A percentile compares a stretch with the other conserved stretches of the same genome.
Evolutionary conservation across 2,888 invertebrate species (phyloP).

Genomic region (Himalopsyche anomala): DNA sequence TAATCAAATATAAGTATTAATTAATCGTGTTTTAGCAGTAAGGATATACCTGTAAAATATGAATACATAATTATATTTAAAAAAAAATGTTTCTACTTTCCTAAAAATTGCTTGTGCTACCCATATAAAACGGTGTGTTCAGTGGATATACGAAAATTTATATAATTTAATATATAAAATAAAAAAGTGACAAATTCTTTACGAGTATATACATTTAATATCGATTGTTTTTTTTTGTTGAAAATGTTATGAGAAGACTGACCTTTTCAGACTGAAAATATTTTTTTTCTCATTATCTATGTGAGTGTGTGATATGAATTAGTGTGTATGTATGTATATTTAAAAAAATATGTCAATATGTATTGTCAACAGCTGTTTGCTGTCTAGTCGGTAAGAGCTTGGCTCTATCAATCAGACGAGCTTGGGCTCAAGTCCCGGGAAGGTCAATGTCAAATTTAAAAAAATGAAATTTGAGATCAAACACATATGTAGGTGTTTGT

Average conservation of each 20-base stretch:
- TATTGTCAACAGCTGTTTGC: too few relatives aligned
- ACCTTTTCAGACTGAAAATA: background rate
- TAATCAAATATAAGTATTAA: too few relatives aligned
- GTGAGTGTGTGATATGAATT: background rate
- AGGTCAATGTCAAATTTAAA: too few relatives aligned
- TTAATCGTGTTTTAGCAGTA: too few relatives aligned
- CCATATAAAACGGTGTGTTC: background rate
- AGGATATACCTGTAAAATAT: background rate
- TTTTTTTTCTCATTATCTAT: background rate
- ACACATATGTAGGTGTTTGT: too few relatives aligned
- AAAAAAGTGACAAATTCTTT: background rate
- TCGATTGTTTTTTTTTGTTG: background rate
- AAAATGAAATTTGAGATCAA: too few relatives aligned
- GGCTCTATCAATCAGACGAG: too few relatives aligned
- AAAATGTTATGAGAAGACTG: conserved; percentile 2
- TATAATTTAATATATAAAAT: background rate
- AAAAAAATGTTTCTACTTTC: background rate
- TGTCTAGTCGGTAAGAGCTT: too few relatives aligned
- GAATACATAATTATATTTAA: background rate
- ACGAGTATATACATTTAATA: background rate
- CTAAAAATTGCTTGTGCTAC: conserved; percentile 20
- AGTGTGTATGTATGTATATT: background rate
- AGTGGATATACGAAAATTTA: conserved; percentile 2
- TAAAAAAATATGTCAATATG: background rate
- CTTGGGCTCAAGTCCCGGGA: too few relatives aligned